These are phyloP conservation scores for Calliphora vomitoria DNA, from an alignment of 2,888 invertebrate species.

Conservation along the genomic window DNA sequence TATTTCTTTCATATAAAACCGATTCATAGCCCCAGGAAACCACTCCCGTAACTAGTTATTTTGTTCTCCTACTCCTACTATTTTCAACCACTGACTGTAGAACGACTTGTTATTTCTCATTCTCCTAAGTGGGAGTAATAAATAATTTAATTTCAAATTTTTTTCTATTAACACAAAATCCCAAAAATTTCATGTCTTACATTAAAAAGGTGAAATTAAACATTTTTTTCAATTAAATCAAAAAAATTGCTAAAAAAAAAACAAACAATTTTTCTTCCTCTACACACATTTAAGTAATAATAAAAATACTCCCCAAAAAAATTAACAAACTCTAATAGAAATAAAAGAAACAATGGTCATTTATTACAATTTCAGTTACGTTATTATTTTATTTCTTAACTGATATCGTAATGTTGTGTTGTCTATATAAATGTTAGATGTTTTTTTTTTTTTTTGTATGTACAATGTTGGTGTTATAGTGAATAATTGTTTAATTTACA, in stretches of 20 bases:
- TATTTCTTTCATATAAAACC: too few species aligned
- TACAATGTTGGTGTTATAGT: conserved; percentile 67
- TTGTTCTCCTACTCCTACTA: background rate
- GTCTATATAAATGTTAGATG: conserved; percentile 31
- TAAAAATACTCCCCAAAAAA: conserved; percentile 22
- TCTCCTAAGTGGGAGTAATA: conserved; percentile 51
- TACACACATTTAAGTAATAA: background rate
- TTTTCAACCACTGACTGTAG: conserved; percentile 3
- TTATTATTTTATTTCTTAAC: conserved; percentile 13
- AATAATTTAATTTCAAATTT: conserved; percentile 51
- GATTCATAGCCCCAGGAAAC: too few species aligned
- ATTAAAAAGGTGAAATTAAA: conserved; percentile 53
- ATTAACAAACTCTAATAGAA: background rate
- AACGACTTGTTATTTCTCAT: background rate
- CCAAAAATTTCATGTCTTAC: conserved; percentile 24
- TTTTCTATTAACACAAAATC: conserved; percentile 13
- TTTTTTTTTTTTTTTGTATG: background rate
- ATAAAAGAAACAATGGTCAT: conserved; percentile 32
- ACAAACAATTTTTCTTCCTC: conserved; percentile 3
- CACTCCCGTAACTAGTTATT: too few species aligned
- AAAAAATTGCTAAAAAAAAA: conserved; percentile 1
- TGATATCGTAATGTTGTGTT: conserved; percentile 28
- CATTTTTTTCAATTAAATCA: conserved; percentile 54
- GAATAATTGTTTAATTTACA: conserved; percentile 82
- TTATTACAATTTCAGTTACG: conserved; percentile 48